phyloP scores from a whole-genome alignment of 2,888 invertebrate genomes.

The Anodontia alba region DNA sequence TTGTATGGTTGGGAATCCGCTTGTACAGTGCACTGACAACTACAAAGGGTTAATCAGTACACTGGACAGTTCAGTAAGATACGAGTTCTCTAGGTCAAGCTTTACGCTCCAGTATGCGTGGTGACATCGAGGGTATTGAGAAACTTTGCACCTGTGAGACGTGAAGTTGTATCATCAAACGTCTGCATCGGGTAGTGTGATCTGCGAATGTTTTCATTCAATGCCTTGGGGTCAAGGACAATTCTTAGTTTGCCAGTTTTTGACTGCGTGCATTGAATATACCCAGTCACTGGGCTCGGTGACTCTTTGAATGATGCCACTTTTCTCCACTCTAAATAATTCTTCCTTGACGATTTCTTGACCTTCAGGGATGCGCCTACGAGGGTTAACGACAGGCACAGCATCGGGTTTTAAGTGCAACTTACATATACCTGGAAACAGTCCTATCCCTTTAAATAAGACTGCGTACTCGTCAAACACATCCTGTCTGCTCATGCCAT shows the following conservation, averaged over 20 bases:
- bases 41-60: no score
- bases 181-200: constrained; percentile 44
- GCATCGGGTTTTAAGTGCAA: constrained; percentile 20
- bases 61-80: constrained; percentile 52
- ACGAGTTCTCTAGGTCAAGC: constrained; percentile 42
- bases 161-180: constrained; percentile 45
- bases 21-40: no score
- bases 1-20: no score
- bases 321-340: constrained; percentile 6
- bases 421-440: constrained; percentile 18
- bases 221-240: no score
- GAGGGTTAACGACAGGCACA: constrained; percentile 29
- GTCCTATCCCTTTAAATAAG: constrained; percentile 23
- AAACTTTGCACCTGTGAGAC: constrained; percentile 35
- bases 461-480: not conserved
- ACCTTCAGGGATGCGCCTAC: constrained; percentile 31
- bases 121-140: constrained; percentile 45
- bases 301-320: constrained; percentile 34
- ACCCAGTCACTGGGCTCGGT: constrained; percentile 45
- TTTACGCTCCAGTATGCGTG: constrained; percentile 47
- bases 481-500: not conserved
- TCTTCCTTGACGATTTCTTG: constrained; percentile 24
- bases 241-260: constrained; percentile 49
- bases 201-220: no score
- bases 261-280: constrained; percentile 27